A percentile compares a stretch with the other conserved stretches of the same genome.
These are phyloP conservation scores for Drosophila yakuba DNA, from an alignment of 1,140 invertebrate species.

Conservation along the genomic window DNA sequence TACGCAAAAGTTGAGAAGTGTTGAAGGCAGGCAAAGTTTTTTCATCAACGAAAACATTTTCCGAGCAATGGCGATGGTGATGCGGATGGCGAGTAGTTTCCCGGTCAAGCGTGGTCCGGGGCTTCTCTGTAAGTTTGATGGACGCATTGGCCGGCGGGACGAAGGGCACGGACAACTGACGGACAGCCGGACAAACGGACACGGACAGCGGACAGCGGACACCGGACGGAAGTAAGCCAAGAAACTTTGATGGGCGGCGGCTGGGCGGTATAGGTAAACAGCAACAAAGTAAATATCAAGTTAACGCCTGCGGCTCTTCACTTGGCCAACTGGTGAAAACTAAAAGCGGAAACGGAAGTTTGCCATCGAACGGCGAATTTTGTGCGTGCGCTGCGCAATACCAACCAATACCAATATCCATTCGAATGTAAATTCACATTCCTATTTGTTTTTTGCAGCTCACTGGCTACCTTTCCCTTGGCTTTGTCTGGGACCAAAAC, in stretches of 20 bases:
- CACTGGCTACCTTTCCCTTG: constrained; percentile 38
- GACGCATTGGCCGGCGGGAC: constrained; percentile 37
- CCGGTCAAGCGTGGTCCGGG: constrained; percentile 66
- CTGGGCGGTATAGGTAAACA: constrained; percentile 68
- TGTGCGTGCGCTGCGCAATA: constrained; percentile 60
- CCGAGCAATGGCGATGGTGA: constrained; percentile 37
- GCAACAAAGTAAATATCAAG: constrained; percentile 83
- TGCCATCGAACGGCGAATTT: constrained; percentile 59
- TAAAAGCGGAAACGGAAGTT: constrained; percentile 82
- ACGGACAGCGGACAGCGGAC: constrained; percentile 14
- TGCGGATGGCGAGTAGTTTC: constrained; percentile 58
- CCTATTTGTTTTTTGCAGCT: constrained; percentile 52
- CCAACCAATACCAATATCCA: constrained; percentile 14
- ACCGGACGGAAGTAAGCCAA: constrained; percentile 58
- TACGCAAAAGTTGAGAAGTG: constrained; percentile 80
- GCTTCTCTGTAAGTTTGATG: constrained; percentile 65
- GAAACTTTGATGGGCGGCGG: constrained; percentile 54
- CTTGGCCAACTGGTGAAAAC: constrained; percentile 58
- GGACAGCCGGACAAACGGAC: constrained; percentile 6
- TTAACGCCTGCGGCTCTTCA: constrained; percentile 74
- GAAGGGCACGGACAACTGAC: constrained; percentile 17
- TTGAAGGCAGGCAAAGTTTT: constrained; percentile 81
- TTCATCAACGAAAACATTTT: constrained; percentile 83
- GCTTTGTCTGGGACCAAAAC: constrained; percentile 44
- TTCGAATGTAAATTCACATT: constrained; percentile 31